Percentiles rank a stretch among this genome's conserved stretches.
phyloP scores from a whole-genome alignment of 2,888 invertebrate species.

The Mellilla xanthometata region DNA sequence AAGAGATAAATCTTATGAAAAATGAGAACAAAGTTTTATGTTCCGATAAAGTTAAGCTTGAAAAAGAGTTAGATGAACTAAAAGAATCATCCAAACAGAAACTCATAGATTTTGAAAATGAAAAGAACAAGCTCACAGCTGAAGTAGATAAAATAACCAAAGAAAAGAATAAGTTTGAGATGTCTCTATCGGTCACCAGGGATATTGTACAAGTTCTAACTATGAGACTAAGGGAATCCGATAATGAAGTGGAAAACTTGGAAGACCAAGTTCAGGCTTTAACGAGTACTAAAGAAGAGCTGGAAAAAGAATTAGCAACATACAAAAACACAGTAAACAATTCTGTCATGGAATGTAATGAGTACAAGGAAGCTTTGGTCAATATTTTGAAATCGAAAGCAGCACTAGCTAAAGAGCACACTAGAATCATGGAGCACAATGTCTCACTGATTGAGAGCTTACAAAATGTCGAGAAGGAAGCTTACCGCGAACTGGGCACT shows the following conservation, averaged over 20 bases:
- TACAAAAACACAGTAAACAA: constrained; percentile 63
- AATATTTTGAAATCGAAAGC: constrained; percentile 75
- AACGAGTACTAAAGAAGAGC: constrained; percentile 54
- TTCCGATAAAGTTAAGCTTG: constrained; percentile 48
- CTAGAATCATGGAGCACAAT: constrained; percentile 75
- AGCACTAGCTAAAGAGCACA: constrained; percentile 70
- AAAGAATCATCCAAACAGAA: constrained; percentile 65
- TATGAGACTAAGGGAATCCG: constrained; percentile 81
- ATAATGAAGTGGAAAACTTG: constrained; percentile 82
- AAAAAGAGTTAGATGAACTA: constrained; percentile 52
- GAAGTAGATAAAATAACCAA: constrained; percentile 68
- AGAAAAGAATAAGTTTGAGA: constrained; percentile 81
- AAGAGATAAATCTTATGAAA: constrained; percentile 54
- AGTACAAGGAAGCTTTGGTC: constrained; percentile 73
- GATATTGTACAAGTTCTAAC: constrained; percentile 83
- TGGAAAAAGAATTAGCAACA: constrained; percentile 60
- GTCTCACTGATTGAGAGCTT: constrained; percentile 72
- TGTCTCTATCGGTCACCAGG: constrained; percentile 82
- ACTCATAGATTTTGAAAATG: constrained; percentile 65
- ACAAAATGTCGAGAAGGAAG: constrained; percentile 73
- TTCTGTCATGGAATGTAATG: constrained; percentile 66
- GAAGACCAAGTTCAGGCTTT: constrained; percentile 63
- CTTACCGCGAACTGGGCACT: constrained; percentile 70
- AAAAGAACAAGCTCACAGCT: constrained; percentile 65
- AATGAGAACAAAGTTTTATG: constrained; percentile 53